phyloP scores from a whole-genome alignment of 1,140 invertebrate genomes.

The Fopius arisanus region DNA sequence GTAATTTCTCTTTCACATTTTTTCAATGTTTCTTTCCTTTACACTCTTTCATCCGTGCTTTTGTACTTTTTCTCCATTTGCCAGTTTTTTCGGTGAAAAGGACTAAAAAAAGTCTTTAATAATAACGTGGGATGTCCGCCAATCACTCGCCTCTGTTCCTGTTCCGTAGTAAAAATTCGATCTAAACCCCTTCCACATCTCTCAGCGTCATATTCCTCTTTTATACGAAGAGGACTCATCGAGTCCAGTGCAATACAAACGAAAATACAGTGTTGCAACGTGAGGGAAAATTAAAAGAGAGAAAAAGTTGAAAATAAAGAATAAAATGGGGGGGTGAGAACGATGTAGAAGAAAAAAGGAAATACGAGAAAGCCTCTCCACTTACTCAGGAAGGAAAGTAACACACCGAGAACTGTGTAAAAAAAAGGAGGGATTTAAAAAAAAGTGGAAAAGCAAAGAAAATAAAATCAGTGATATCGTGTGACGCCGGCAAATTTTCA shows the following conservation, averaged over 20 bases:
- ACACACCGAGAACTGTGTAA: conserved; percentile 1
- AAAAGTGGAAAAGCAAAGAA: neutral
- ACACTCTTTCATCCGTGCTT: neutral
- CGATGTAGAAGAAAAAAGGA: neutral
- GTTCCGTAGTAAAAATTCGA: neutral
- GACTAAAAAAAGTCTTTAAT: conserved; percentile 5
- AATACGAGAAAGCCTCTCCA: conserved; percentile 5
- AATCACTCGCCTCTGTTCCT: conserved; percentile 5
- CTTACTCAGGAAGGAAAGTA: conserved; percentile 10
- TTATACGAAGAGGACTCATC: neutral
- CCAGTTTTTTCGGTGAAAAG: neutral
- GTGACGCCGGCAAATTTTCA: conserved; percentile 6
- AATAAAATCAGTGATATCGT: conserved; percentile 13
- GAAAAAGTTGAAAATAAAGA: neutral
- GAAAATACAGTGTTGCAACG: conserved; percentile 16
- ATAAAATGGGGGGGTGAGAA: neutral
- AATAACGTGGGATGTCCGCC: conserved; percentile 11
- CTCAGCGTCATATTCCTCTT: neutral
- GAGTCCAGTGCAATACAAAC: neutral
- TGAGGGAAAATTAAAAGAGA: conserved; percentile 3
- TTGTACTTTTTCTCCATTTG: neutral
- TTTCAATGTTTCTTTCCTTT: neutral
- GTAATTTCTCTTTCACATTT: neutral
- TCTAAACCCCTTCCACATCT: neutral
- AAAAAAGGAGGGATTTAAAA: neutral